phyloP scores from a whole-genome alignment of 2,113 vertebrate genomes.

The Theristicus caerulescens region DNA sequence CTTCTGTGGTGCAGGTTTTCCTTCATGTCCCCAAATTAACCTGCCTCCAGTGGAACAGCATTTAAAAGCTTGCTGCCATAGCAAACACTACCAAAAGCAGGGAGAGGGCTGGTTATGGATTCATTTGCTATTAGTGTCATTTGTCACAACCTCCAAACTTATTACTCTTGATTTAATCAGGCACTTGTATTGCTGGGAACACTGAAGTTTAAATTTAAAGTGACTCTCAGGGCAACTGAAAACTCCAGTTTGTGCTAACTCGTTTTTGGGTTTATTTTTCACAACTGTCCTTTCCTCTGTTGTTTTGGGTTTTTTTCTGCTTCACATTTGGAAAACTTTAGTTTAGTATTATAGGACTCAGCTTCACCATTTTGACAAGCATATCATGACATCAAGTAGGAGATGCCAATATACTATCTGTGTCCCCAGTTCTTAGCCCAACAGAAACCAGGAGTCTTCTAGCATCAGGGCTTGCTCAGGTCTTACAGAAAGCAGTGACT shows the following conservation, averaged over 20 bases:
- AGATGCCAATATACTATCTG: not conserved
- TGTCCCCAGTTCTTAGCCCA: not conserved
- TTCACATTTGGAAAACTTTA: not conserved
- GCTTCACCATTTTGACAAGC: not conserved
- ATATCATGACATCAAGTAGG: fast-evolving
- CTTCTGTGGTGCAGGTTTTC: not conserved
- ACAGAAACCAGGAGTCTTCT: not conserved
- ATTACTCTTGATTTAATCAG: not conserved
- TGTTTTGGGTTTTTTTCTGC: not conserved
- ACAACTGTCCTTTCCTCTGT: not conserved
- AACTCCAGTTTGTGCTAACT: not conserved
- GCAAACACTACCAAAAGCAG: not conserved
- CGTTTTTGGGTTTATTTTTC: not conserved
- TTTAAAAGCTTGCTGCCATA: not conserved
- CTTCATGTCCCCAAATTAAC: not conserved
- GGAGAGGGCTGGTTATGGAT: not conserved
- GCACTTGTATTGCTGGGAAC: not conserved
- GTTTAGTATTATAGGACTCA: not conserved
- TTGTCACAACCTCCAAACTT: not conserved
- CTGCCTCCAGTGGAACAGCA: not conserved
- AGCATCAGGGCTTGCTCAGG: not conserved
- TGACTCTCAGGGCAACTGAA: not conserved
- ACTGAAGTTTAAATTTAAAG: not conserved
- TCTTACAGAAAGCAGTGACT: not conserved
- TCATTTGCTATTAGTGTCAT: not conserved